phyloP scores from a whole-genome alignment of 2,888 invertebrate genomes.

The Tyria jacobaeae region DNA sequence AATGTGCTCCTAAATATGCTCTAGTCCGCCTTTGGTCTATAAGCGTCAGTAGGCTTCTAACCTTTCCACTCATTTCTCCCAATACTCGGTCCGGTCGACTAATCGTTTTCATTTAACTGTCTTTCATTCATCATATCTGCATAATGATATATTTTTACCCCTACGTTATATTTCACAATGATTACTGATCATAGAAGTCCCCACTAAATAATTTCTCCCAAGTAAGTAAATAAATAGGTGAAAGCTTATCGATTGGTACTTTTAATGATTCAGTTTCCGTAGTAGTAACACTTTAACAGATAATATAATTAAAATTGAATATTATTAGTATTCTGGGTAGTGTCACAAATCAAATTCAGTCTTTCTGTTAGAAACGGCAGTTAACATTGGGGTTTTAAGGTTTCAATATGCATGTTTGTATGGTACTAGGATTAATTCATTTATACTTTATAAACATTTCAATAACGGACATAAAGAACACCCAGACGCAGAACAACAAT shows the following conservation, averaged over 20 bases:
- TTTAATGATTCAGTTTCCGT: background rate
- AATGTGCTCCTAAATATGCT: background rate
- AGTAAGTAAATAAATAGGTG: background rate
- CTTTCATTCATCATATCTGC: slow-evolving; percentile 5
- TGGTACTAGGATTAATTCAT: too few relatives aligned
- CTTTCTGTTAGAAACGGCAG: too few relatives aligned
- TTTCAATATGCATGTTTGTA: too few relatives aligned
- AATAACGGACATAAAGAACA: too few relatives aligned
- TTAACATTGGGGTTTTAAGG: too few relatives aligned
- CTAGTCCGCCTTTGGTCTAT: background rate
- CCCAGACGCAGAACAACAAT: too few relatives aligned
- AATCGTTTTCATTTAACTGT: slow-evolving; percentile 12
- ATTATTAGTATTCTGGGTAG: too few relatives aligned
- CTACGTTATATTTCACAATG: slow-evolving; percentile 15
- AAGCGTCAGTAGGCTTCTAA: background rate
- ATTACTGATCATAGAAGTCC: background rate
- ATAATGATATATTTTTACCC: slow-evolving; percentile 8
- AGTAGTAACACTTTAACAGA: background rate
- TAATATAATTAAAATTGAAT: background rate
- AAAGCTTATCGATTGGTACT: background rate
- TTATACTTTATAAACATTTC: too few relatives aligned
- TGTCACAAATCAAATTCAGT: too few relatives aligned
- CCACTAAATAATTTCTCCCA: background rate
- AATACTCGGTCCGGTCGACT: slow-evolving; percentile 1
- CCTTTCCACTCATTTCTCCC: background rate